Percentiles rank a stretch among this genome's conserved stretches.
phyloP scores from a whole-genome alignment of 2,888 invertebrate species.

The Chrysomela aeneicollis region DNA sequence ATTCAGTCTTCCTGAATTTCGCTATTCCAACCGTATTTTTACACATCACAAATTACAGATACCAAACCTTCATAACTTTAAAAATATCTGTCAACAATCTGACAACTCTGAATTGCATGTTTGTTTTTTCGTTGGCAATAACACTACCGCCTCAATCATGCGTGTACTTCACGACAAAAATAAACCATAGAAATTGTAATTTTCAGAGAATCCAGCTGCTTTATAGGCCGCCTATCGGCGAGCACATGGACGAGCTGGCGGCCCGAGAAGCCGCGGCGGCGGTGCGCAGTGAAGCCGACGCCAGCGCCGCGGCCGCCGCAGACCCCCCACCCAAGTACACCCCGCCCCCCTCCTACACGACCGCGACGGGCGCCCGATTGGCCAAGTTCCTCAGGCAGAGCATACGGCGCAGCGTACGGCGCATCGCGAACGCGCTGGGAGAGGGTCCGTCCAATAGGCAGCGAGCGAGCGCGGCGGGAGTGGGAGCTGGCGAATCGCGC shows the following conservation, averaged over 20 bases:
- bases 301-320: conserved; percentile 59
- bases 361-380: conserved; percentile 86
- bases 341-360: conserved; percentile 91
- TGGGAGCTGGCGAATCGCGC: conserved; percentile 25
- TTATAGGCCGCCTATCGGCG: conserved; percentile 76
- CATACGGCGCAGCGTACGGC: conserved; percentile 78
- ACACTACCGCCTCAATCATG: no score
- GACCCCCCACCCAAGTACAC: conserved; percentile 94
- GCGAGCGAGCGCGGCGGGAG: conserved; percentile 36
- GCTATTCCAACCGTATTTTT: no score
- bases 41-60: no score
- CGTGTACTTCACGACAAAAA: no score
- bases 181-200: conserved; percentile 25
- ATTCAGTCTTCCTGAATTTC: no score
- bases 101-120: no score
- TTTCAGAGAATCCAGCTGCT: conserved; percentile 82
- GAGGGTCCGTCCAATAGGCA: conserved; percentile 48
- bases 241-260: conserved; percentile 60
- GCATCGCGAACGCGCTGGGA: conserved; percentile 67
- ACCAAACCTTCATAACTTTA: no score
- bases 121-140: no score
- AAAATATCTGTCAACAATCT: no score
- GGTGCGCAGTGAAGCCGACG: conserved; percentile 45
- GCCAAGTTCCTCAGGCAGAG: conserved; percentile 79
- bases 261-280: conserved; percentile 53